Conservation (phyloP, 2,888 invertebrate species). For the Aporophyla nigra region DNA sequence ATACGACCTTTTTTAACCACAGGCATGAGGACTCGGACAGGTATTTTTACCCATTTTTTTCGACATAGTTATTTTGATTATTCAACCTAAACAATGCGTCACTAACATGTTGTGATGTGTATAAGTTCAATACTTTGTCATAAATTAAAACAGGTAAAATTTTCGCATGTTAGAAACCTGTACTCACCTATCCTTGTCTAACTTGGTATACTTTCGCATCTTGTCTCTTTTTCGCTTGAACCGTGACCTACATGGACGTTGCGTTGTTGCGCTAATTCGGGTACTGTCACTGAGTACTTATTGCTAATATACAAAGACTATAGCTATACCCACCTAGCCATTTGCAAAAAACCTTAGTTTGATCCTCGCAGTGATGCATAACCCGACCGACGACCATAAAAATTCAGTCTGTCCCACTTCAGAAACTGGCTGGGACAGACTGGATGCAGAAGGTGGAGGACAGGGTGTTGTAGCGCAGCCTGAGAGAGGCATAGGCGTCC, state of each 20-base stretch:
- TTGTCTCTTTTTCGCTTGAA: constrained; percentile 70
- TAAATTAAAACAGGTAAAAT: constrained; percentile 56
- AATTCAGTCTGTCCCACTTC: too few relatives aligned
- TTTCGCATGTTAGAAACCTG: constrained; percentile 58
- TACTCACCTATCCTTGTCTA: constrained; percentile 66
- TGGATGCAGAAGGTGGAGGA: not conserved
- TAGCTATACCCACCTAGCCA: not conserved
- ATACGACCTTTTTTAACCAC: constrained; percentile 1
- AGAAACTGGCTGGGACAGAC: not conserved
- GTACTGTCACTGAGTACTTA: constrained; percentile 70
- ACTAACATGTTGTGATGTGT: not conserved
- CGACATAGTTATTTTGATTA: not conserved
- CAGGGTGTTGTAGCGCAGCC: too few relatives aligned
- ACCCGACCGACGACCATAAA: not conserved
- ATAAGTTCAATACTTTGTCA: not conserved
- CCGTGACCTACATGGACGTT: constrained; percentile 85
- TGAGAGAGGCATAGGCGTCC: not conserved
- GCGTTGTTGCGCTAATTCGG: constrained; percentile 82
- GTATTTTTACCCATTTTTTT: constrained; percentile 8
- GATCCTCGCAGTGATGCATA: not conserved
- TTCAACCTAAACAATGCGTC: not conserved
- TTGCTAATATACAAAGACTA: constrained; percentile 29
- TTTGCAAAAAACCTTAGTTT: constrained; percentile 1
- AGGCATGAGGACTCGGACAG: not conserved
- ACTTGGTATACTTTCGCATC: constrained; percentile 45